These are phyloP conservation scores for Myrmecobius fasciatus DNA, from an alignment of 2,113 vertebrate species.

Conservation along the genomic window DNA sequence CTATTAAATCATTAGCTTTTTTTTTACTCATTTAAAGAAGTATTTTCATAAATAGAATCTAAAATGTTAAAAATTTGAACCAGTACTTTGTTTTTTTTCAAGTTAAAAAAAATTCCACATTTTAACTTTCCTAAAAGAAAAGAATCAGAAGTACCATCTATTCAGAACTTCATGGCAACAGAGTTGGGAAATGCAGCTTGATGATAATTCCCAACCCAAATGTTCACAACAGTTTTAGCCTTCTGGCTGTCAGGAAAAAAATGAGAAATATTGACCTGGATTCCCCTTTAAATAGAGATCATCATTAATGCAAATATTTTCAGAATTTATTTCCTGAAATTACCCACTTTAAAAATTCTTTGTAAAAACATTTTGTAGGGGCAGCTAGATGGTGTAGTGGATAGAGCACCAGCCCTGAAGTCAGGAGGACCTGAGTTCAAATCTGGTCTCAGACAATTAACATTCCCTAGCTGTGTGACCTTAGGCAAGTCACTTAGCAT, in stretches of 20 bases:
- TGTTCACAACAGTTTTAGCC: neutral
- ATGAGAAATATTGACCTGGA: neutral
- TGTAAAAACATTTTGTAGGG: neutral
- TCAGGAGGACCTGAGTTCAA: too few species aligned
- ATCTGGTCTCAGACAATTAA: too few species aligned
- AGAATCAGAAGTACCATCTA: neutral
- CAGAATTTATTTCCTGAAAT: neutral
- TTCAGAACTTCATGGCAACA: neutral
- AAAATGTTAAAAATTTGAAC: constrained; percentile 6
- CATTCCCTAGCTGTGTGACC: too few species aligned
- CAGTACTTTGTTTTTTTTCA: neutral
- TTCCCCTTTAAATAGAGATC: neutral
- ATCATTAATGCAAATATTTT: neutral
- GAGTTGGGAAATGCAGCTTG: neutral
- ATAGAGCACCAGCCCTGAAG: too few species aligned
- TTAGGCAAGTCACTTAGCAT: too few species aligned
- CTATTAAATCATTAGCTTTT: neutral
- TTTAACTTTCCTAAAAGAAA: constrained; percentile 25
- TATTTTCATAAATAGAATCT: constrained; percentile 31
- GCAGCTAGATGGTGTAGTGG: too few species aligned
- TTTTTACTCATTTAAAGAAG: constrained; percentile 31
- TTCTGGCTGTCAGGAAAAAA: neutral
- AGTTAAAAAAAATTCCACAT: constrained; percentile 22
- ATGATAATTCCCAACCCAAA: neutral
- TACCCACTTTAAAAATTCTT: neutral